Base-by-base conservation (phyloP, 2,888 invertebrate genomes). In the Myopa tessellatipennis region DNA sequence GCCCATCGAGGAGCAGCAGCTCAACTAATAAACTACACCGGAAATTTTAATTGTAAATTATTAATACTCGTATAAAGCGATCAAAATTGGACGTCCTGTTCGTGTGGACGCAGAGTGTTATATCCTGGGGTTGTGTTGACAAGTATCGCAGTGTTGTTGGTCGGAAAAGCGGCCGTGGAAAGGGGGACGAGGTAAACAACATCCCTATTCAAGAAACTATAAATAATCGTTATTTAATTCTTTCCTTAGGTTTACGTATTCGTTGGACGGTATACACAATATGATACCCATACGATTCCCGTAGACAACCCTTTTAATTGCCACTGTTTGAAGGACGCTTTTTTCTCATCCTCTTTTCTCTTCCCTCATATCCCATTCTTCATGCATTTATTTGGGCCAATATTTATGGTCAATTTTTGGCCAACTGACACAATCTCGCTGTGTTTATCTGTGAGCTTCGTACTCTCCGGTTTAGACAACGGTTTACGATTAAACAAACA, bases 401-500 rank as follows among this genome's bases (percentile, higher is more conserved):
- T 83, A 85, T 85, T 84, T 85, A 85, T 84, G 83, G 80, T 79
- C 80, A 82, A 82, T 83, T 82, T 82, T 67, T 79, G 71, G 70
- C 81, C 69, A 60, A 60, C 7, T 69, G 75, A 75, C 75, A 75
- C 69, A 75, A 75, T 75, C 75, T 68, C 38, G 18, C 18, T 45
- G 45, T 40, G 58, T 45, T 68, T 58, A 75, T 75, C 69, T 75
- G 36, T 26, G 36, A 55, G 34, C 5, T 38, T 71, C 36, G 52
- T 71, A 58, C 36, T 60, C 10, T n/a, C 38, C 18, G 38, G 58
- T 60, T 72, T 58, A 60, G 40, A 26, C 40, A n/a, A 72, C 52
- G 36, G 55, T 71, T 71, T 58, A 26, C 38, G 34, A n/a, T 68
- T 26, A 26, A 26, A n/a, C 38, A 50, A 34, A 38, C 34, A 70